Evolutionary conservation across 1,140 invertebrate species (phyloP).

Genomic region (Brachionus manjavacas): DNA sequence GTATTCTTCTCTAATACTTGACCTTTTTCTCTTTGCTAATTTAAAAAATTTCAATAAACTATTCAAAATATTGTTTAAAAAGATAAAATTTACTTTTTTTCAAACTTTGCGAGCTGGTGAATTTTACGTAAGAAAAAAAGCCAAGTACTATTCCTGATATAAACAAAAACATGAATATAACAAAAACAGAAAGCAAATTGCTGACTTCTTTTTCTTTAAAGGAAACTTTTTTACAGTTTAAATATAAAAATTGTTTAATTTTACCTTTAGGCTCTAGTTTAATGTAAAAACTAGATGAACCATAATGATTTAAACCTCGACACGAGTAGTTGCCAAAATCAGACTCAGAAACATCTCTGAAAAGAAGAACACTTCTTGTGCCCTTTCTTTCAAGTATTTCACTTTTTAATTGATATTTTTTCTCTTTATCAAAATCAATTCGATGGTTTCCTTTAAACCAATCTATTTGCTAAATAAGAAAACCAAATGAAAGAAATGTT

Average conservation of each 20-base stretch:
- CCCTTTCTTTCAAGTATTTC: conserved; percentile 17
- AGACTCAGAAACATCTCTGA: not conserved
- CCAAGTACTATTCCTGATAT: not conserved
- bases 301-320: conserved; percentile 1
- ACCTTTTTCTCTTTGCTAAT: not conserved
- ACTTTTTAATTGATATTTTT: not conserved
- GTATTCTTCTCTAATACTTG: not conserved
- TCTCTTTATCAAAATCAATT: conserved; percentile 29
- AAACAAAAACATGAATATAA: conserved; percentile 39
- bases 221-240: not conserved
- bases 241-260: not conserved
- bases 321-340: conserved; percentile 38
- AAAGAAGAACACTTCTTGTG: conserved; percentile 1
- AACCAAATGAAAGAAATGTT: not conserved
- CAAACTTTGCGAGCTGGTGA: not conserved
- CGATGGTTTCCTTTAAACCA: not conserved
- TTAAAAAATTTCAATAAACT: not conserved
- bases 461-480: conserved; percentile 9
- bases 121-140: conserved; percentile 38
- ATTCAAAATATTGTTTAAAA: not conserved
- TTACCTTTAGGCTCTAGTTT: conserved; percentile 15
- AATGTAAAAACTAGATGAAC: not conserved
- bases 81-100: not conserved
- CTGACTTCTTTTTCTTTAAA: not conserved
- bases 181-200: not conserved